Evolutionary conservation across 2,888 invertebrate species (phyloP), one percentile per base, ranked within the genome.

Genomic region (Ypsolopha scabrella): DNA sequence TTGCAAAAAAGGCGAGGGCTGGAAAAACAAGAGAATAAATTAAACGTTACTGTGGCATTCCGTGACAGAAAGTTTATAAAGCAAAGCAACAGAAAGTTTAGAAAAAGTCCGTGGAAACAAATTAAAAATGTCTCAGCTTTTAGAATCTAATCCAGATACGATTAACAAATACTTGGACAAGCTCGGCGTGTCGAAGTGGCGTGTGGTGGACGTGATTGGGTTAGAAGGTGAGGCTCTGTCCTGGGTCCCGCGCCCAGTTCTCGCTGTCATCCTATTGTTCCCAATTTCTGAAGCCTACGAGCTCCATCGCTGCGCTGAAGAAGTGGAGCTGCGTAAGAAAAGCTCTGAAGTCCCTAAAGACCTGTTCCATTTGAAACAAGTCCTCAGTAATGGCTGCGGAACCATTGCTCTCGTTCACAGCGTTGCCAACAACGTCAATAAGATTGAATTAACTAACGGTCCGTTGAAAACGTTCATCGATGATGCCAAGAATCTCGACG

Each of bases 371-470:
- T 88, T 97, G 82, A 94, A 94, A 63, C 97, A 98, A 77, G 91
- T 92, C 33, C 91, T 97, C 33, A 92, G 93, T 55, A 98, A 98
- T 77, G 96, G 98, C 4, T 99, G 98, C 76, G 99, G 99, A 35
- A 97, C 98, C 1, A 92, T 99, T 56, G 98, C 98, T 6, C 82
- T 99, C 48, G 92, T 99, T 52, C 98, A 99, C 72, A 92, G 96
- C 60, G 88, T 99, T 54, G 96, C 95, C 8, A 99, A 99, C 74
- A 97, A 95, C 71, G 78, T 83, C n/a, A 91, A 93, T 56, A 90
- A 91, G 10, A 91, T 95, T 50, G 75, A 89, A 35, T 68, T 95
- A 6, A 81, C 88, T 38, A 91, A 91, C 58, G 94, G 94, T 0
- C 87, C 90, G 6, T 75, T 96, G 53, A 94, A 95, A 73, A 89